A percentile compares a stretch with the other conserved stretches of the same genome.
Conservation (phyloP, 2,888 invertebrate genomes). For the Altica lythri region DNA sequence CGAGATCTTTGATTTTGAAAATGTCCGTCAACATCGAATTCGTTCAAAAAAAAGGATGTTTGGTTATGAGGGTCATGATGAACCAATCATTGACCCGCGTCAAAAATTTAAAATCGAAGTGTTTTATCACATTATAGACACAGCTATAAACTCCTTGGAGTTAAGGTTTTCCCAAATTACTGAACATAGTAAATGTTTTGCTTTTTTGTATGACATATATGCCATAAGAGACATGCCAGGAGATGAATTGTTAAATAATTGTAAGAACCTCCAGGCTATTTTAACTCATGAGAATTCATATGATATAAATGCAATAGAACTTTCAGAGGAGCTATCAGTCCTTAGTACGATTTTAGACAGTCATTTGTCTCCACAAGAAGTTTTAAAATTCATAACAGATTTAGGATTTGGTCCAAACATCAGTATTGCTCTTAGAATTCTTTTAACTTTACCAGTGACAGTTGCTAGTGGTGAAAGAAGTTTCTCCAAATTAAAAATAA, state of each 20-base stretch:
- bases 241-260: background rate
- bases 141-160: background rate
- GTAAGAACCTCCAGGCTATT: too few species aligned
- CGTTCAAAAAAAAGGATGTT: background rate
- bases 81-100: background rate
- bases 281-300: too few species aligned
- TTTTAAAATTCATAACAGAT: conserved; percentile 8
- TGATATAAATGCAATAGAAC: too few species aligned
- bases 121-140: background rate
- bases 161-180: background rate
- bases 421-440: conserved; percentile 10
- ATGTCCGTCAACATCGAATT: too few species aligned
- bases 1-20: too few species aligned
- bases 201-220: background rate
- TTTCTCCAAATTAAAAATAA: conserved; percentile 4
- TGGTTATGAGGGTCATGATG: background rate
- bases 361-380: conserved; percentile 2
- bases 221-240: background rate
- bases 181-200: background rate
- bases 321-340: too few species aligned
- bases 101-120: background rate
- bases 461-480: background rate
- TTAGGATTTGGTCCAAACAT: conserved; percentile 4
- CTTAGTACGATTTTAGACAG: too few species aligned
- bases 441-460: conserved; percentile 12